Percentiles rank a stretch among this genome's conserved stretches.
phyloP scores from a whole-genome alignment of 2,113 vertebrate species.

The Erythrocercus mccallii region DNA sequence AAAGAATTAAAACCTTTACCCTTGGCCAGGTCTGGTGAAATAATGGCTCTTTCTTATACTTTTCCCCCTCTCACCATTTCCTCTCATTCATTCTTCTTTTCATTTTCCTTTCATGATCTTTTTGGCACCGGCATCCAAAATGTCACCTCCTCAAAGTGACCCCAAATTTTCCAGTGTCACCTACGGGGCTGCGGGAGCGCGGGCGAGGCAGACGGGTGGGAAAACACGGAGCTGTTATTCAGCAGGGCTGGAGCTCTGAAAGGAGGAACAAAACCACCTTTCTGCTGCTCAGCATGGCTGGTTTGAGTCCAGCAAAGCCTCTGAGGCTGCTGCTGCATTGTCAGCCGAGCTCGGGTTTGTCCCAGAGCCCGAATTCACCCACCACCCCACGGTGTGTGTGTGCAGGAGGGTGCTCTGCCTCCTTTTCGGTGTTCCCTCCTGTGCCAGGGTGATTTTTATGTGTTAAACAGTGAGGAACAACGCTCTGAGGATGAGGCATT shows the following conservation, averaged over 20 bases:
- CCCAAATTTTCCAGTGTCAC: slow-evolving; percentile 59
- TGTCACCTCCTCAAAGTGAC: slow-evolving; percentile 53
- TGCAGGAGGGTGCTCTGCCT: neutral
- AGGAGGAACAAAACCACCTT: slow-evolving; percentile 27
- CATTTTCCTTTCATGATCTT: slow-evolving; percentile 57
- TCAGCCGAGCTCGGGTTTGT: neutral
- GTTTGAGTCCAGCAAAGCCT: accelerated
- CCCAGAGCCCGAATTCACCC: accelerated
- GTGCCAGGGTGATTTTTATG: accelerated
- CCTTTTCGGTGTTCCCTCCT: neutral
- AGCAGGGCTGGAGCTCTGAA: neutral
- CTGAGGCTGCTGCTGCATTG: accelerated
- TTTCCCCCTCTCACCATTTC: slow-evolving; percentile 45
- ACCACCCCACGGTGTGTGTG: accelerated
- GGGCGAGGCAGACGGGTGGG: neutral
- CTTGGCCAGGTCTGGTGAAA: slow-evolving; percentile 58
- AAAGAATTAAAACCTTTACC: slow-evolving; percentile 69
- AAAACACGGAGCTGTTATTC: neutral
- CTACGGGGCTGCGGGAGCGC: slow-evolving; percentile 5
- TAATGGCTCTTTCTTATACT: slow-evolving; percentile 61
- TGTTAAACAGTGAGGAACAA: neutral
- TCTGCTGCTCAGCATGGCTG: neutral
- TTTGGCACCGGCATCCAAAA: slow-evolving; percentile 21
- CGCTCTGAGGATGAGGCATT: neutral
- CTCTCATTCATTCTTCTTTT: slow-evolving; percentile 64